phyloP scores from a whole-genome alignment of 1,140 invertebrate species.

The Ladona fulva region DNA sequence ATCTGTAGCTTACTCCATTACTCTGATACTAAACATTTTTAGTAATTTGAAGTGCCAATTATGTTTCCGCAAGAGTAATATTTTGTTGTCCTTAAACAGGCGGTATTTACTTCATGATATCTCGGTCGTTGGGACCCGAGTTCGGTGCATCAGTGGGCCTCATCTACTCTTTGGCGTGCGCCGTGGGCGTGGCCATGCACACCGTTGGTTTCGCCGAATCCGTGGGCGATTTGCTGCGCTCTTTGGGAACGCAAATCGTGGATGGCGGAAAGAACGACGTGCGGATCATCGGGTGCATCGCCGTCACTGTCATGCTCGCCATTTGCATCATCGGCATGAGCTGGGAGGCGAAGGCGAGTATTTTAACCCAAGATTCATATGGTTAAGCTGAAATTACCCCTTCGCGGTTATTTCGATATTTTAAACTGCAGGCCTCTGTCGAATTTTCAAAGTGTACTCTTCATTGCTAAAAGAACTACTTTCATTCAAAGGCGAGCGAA shows the following conservation, averaged over 20 bases:
- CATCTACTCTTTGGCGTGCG: slow-evolving; percentile 94
- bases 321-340: slow-evolving; percentile 85
- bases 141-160: slow-evolving; percentile 96
- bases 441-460: too few species aligned
- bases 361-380: too few species aligned
- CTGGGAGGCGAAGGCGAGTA: slow-evolving; percentile 69
- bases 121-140: slow-evolving; percentile 90
- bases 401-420: too few species aligned
- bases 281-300: slow-evolving; percentile 63
- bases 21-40: too few species aligned
- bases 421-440: too few species aligned
- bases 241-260: slow-evolving; percentile 53
- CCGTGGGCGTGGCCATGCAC: slow-evolving; percentile 94
- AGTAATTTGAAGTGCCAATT: too few species aligned
- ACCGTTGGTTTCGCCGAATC: slow-evolving; percentile 98
- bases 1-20: too few species aligned
- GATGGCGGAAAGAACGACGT: slow-evolving; percentile 69
- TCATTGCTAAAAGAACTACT: too few species aligned
- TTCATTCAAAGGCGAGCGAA: too few species aligned
- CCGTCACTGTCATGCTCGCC: slow-evolving; percentile 64
- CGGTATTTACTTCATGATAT: slow-evolving; percentile 95
- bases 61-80: too few species aligned
- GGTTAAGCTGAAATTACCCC: too few species aligned
- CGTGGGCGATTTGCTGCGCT: slow-evolving; percentile 61
- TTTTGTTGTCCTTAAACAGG: slow-evolving; percentile 41